Evolutionary conservation across 2,888 invertebrate genomes (phyloP), one percentile per base, ranked within the genome.

Genomic region (Luperina testacea): DNA sequence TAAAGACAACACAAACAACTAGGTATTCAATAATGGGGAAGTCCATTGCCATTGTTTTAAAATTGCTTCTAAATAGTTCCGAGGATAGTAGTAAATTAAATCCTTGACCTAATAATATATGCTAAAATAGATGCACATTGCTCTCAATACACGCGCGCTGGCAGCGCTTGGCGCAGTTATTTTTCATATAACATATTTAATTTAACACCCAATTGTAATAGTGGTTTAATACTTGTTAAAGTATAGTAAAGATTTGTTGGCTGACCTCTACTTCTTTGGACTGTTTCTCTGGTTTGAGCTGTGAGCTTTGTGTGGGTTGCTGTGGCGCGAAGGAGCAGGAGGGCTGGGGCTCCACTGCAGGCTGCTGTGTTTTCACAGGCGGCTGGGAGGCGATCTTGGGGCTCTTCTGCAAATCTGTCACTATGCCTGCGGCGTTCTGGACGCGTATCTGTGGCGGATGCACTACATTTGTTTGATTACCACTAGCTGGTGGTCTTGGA

Each of bases 251-350:
- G 86, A 87, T 88, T 86, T 84, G 85, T 91, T 89, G 87, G 94
- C 97, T 97, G 95, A 97, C 97, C 97, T 97, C 97, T 85, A 96
- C 96, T 95, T 97, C 97, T 94, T 95, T 95, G 20, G 95, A 92
- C 85, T 92, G 94, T 88, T 92, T 92, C 78, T 95, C 94, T 74
- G 95, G 95, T 92, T 95, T 96, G 85, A 95, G 94, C 86, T 94
- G 96, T 78, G 93, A 88, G 79, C 90, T 85, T 74, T 91, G 90
- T 82, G 88, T 90, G 68, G 93, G 89, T 81, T 89, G 90, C 51
- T 93, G 92, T 77, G 93, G 92, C 77, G 89, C 92, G 89, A 93
- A 96, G 42, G 97, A 97, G 89, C 97, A 96, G 83, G 97, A 96
- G 59, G 97, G 96, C 85, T 94, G 94, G 63, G 96, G 95, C 83